Percentiles rank a stretch among this genome's conserved stretches.
Conservation (phyloP, 2,888 invertebrate genomes). For the Myathropa florea region DNA sequence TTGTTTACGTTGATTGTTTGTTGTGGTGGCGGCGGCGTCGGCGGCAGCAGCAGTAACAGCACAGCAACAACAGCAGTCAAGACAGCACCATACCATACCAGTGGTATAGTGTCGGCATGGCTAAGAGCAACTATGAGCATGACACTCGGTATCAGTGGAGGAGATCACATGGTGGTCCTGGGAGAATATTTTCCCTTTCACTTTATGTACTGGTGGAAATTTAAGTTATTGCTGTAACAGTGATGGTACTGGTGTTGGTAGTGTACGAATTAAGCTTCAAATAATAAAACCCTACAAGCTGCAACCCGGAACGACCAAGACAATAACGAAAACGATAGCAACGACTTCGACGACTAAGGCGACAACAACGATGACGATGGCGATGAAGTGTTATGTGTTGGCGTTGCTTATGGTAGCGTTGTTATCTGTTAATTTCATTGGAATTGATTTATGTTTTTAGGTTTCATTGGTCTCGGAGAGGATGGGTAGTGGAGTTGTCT, state of each 20-base stretch:
- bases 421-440: constrained; percentile 67
- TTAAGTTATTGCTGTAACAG: constrained; percentile 30
- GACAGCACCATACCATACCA: constrained; percentile 1
- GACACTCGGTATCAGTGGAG: constrained; percentile 66
- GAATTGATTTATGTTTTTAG: constrained; percentile 62
- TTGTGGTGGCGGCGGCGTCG: constrained; percentile 53
- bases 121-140: constrained; percentile 68
- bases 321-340: constrained; percentile 7
- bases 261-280: constrained; percentile 56
- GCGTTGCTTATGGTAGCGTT: no score
- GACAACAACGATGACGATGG: constrained; percentile 25
- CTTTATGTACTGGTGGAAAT: constrained; percentile 58
- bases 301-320: constrained; percentile 57
- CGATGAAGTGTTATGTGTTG: constrained; percentile 67
- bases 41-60: constrained; percentile 8
- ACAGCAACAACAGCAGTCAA: constrained; percentile 24
- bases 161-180: constrained; percentile 70
- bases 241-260: constrained; percentile 1
- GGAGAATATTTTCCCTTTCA: constrained; percentile 71
- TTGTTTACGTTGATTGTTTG: constrained; percentile 68
- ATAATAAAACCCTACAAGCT: constrained; percentile 34
- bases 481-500: constrained; percentile 34
- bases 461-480: constrained; percentile 2
- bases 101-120: constrained; percentile 65
- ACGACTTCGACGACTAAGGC: constrained; percentile 10